Conservation (phyloP, 1,140 invertebrate genomes). For the Bombus superbus region DNA sequence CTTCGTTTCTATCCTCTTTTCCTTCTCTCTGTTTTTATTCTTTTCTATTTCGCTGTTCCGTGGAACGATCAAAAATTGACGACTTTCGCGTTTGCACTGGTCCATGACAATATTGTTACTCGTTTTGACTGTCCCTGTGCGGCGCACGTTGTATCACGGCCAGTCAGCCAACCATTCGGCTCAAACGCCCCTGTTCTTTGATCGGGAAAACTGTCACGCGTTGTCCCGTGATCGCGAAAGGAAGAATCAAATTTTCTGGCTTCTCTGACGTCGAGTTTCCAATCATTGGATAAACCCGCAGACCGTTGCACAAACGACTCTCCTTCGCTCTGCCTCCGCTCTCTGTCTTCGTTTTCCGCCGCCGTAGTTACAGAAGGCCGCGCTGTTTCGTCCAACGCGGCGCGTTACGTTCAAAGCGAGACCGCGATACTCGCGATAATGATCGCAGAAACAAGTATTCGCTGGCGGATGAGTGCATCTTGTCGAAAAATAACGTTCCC, state of each 20-base stretch:
- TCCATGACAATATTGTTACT: slow-evolving; percentile 41
- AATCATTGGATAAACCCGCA: slow-evolving; percentile 49
- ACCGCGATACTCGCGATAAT: background rate
- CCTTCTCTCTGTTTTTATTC: no score
- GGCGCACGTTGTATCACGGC: slow-evolving; percentile 30
- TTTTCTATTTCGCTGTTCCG: background rate
- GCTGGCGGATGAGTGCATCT: no score
- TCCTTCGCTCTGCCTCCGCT: background rate
- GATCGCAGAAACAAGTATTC: background rate
- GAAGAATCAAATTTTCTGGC: slow-evolving; percentile 51
- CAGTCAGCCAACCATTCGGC: slow-evolving; percentile 2
- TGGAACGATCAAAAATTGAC: slow-evolving; percentile 41
- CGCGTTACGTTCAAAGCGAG: background rate
- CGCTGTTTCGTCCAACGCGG: background rate
- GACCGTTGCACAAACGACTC: slow-evolving; percentile 22
- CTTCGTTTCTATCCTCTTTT: background rate
- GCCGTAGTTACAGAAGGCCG: background rate
- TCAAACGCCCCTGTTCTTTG: slow-evolving; percentile 42
- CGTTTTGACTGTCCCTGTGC: background rate
- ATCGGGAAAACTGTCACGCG: slow-evolving; percentile 51
- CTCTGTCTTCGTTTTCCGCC: background rate
- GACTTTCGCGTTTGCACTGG: slow-evolving; percentile 8
- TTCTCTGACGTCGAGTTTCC: slow-evolving; percentile 34
- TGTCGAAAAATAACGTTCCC: background rate
- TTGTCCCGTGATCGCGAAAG: slow-evolving; percentile 33